Conservation (phyloP, 2,888 invertebrate genomes). For the Altica lythri region DNA sequence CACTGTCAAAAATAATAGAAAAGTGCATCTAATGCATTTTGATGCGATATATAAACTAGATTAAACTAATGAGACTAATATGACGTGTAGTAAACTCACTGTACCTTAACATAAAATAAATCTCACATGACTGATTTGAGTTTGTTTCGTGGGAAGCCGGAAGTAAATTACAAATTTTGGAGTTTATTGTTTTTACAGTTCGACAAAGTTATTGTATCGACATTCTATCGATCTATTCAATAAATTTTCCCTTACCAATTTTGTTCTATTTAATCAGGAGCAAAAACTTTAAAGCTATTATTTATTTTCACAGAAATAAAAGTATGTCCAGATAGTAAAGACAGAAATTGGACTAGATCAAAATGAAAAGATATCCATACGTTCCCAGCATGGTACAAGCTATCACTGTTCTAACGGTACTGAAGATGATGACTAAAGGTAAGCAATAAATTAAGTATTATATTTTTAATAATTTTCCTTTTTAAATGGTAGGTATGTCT, state of each 20-base stretch:
- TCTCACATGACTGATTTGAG: constrained; percentile 32
- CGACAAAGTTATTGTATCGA: constrained; percentile 31
- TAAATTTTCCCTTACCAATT: constrained; percentile 11
- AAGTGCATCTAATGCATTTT: no score
- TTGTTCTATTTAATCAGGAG: constrained; percentile 14
- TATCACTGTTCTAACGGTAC: constrained; percentile 81
- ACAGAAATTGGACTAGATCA: constrained; percentile 51
- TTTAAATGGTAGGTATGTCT: no score
- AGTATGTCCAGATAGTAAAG: constrained; percentile 56
- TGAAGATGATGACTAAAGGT: constrained; percentile 83
- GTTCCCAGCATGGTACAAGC: constrained; percentile 78
- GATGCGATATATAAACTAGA: no score
- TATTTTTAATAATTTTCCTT: background rate
- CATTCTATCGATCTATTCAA: constrained; percentile 26
- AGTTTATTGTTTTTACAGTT: constrained; percentile 38
- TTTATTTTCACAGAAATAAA: constrained; percentile 45
- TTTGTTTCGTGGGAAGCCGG: constrained; percentile 45
- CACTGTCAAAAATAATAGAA: no score
- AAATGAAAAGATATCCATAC: constrained; percentile 65
- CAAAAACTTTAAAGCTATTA: constrained; percentile 5
- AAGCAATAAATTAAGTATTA: constrained; percentile 42
- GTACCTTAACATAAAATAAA: no score
- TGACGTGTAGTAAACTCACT: no score
- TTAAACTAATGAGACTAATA: no score
- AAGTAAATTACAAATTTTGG: constrained; percentile 36